A percentile compares a stretch with the other conserved stretches of the same genome.
Evolutionary conservation across 2,888 invertebrate species (phyloP).

Genomic region (Synergus japonicus): DNA sequence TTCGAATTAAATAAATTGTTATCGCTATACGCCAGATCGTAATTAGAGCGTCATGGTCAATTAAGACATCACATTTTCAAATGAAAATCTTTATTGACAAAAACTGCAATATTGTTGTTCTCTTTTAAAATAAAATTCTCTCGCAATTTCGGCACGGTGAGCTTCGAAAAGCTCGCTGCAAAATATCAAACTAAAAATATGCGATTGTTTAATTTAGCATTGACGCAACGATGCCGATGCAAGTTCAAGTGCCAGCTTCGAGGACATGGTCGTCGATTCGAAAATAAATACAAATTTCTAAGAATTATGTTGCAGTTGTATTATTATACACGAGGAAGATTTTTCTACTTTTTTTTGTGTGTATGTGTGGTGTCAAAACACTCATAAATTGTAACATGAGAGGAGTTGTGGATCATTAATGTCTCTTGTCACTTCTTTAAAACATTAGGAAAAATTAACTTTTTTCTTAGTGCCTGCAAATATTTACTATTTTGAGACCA

Average conservation of each 20-base stretch:
- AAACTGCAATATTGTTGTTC: not conserved
- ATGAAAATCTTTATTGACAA: not conserved
- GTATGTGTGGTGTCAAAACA: not conserved
- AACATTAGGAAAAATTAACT: not conserved
- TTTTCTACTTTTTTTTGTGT: not conserved
- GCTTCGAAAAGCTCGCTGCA: not conserved
- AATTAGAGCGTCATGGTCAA: not conserved
- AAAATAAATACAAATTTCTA: constrained; percentile 7
- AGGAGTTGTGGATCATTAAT: not conserved
- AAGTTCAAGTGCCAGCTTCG: constrained; percentile 22
- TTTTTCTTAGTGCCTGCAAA: not conserved
- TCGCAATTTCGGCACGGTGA: not conserved
- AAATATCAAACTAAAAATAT: constrained; percentile 17
- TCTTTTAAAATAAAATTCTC: not conserved
- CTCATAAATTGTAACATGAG: not conserved
- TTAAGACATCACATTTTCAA: not conserved
- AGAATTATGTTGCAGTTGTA: not conserved
- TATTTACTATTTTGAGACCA: not conserved
- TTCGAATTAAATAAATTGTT: not conserved
- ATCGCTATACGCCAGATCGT: not conserved
- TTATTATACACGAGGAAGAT: not conserved
- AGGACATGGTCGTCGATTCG: not conserved
- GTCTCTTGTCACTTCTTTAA: not conserved
- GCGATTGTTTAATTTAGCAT: constrained; percentile 15
- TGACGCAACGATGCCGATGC: constrained; percentile 13